Evolutionary conservation across 1,140 invertebrate species (phyloP).

Genomic region (Musca domestica): DNA sequence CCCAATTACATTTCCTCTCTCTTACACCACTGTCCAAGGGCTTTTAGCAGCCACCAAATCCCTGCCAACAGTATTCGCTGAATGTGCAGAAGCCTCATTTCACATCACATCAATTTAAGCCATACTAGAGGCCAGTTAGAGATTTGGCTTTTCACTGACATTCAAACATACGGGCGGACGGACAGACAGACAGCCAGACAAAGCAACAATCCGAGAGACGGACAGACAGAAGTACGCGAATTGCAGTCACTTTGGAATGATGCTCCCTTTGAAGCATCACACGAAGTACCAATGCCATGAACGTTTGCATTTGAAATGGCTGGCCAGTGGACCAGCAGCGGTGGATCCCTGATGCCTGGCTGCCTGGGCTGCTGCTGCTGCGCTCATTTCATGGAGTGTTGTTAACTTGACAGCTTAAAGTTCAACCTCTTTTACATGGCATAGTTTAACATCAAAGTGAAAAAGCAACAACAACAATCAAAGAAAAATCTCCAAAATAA

Average conservation of each 20-base stretch:
- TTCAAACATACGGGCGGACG: background rate
- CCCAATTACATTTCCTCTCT: no score
- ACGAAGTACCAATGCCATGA: no score
- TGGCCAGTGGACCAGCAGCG: no score
- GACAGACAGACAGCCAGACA: background rate
- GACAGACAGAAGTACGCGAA: slow-evolving; percentile 23
- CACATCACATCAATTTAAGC: slow-evolving; percentile 14
- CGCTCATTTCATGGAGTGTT: slow-evolving; percentile 32
- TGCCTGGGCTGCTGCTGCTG: no score
- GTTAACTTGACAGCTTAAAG: slow-evolving; percentile 52
- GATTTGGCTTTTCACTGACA: background rate
- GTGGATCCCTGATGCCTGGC: background rate
- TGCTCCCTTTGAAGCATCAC: background rate
- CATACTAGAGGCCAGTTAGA: slow-evolving; percentile 1
- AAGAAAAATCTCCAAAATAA: no score
- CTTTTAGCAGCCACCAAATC: no score
- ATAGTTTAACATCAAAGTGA: slow-evolving; percentile 10
- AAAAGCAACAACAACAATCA: slow-evolving; percentile 5
- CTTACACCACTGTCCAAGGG: no score
- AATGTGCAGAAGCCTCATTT: slow-evolving; percentile 16
- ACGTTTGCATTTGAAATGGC: no score
- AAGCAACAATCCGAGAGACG: no score
- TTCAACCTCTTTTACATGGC: slow-evolving; percentile 40
- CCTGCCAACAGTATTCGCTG: no score
- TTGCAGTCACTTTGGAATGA: slow-evolving; percentile 5